Evolutionary conservation across 1,140 invertebrate species (phyloP), one percentile per base, ranked within the genome.

Genomic region (Cyphomyrmex costatus): DNA sequence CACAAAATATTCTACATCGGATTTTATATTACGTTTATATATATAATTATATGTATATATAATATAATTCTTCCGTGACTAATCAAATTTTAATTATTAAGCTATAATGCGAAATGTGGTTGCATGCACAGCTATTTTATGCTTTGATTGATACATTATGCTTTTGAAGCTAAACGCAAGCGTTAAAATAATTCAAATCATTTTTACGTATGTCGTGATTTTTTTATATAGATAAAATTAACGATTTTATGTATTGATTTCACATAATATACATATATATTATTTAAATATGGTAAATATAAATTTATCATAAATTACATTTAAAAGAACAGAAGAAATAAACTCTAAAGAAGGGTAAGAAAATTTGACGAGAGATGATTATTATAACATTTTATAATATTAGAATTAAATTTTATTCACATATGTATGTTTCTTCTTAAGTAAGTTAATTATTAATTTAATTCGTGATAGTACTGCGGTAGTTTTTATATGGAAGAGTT

Each of bases 321-420:
- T 27, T 6, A 74, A 60, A 56, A n/a, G 10, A 68, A 42, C 30
- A 53, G 2, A 80, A 53, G 36, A 56, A 82, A 82, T 51, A 42
- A 36, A 73, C 33, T 46, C 63, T 56, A 14, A 73, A 86, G 21
- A 76, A n/a, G 3, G 65, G 71, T 70, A 71, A 19, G 85, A 42
- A 60, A 70, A 63, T 73, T 76, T 66, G 74, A 36, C 12, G n/a
- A n/a, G n/a, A n/a, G n/a, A n/a, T n/a, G n/a, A n/a, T n/a, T n/a
- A n/a, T n/a, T n/a, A n/a, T n/a, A n/a, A n/a, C n/a, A n/a, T n/a
- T n/a, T n/a, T n/a, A n/a, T n/a, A n/a, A n/a, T n/a, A n/a, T n/a
- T n/a, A n/a, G n/a, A n/a, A n/a, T n/a, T n/a, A n/a, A n/a, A n/a
- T n/a, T n/a, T n/a, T n/a, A n/a, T n/a, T n/a, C n/a, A n/a, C n/a